These are phyloP conservation scores for Lepilemur septentrionalis DNA, from an alignment of 2,797 vertebrate species.

Conservation along the genomic window DNA sequence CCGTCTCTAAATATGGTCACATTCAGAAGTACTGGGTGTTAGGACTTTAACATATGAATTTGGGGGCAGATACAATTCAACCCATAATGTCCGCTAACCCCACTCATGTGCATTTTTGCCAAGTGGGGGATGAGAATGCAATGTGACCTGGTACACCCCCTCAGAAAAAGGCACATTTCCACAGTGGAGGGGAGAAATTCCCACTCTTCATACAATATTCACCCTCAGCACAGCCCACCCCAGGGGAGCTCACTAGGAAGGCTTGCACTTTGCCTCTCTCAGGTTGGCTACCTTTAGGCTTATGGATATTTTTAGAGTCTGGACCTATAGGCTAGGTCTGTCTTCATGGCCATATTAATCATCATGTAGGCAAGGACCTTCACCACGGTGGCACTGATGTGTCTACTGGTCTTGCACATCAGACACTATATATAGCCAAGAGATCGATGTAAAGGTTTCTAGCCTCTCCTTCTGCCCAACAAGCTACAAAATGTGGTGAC, in stretches of 20 bases:
- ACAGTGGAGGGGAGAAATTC: not conserved
- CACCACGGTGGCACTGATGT: too few relatives aligned
- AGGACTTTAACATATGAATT: not conserved
- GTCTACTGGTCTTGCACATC: not conserved
- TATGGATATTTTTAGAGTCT: not conserved
- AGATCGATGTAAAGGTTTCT: not conserved
- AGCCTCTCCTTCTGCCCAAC: not conserved
- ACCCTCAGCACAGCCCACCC: not conserved
- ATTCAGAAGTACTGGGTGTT: not conserved
- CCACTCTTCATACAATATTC: too few relatives aligned
- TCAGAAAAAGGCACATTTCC: not conserved
- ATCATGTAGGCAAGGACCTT: not conserved
- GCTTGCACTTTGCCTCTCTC: not conserved
- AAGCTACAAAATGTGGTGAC: not conserved
- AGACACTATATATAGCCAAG: not conserved
- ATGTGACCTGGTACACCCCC: not conserved
- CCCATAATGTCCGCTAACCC: not conserved
- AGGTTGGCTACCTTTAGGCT: not conserved
- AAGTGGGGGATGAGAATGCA: not conserved
- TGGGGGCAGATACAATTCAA: not conserved
- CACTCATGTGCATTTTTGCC: not conserved
- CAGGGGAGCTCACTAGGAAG: not conserved
- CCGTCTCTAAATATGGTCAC: not conserved
- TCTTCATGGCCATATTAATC: slow-evolving; percentile 6
- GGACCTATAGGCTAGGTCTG: not conserved